Conservation (phyloP, 2,113 vertebrate genomes). For the Uria lomvia region DNA sequence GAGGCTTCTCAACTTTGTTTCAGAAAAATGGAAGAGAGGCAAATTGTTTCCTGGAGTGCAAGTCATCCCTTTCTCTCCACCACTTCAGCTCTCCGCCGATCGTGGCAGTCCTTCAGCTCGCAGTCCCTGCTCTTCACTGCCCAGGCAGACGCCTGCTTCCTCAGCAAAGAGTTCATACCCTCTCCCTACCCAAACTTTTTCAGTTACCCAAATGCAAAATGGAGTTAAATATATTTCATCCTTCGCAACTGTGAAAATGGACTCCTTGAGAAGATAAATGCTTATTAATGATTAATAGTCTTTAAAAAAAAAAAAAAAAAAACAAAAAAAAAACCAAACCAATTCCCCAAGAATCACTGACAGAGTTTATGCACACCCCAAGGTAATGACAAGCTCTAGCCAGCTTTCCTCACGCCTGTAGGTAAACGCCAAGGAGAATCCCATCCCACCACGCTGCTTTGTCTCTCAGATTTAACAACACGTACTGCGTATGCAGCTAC, state of each 20-base stretch:
- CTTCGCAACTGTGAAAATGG: not conserved
- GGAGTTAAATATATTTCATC: not conserved
- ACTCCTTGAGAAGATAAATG: not conserved
- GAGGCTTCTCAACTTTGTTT: not conserved
- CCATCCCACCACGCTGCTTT: not conserved
- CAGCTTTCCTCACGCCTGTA: not conserved
- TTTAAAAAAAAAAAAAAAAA: not conserved
- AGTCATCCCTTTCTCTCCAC: not conserved
- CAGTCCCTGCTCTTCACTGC: not conserved
- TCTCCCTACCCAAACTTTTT: not conserved
- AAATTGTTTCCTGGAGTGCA: not conserved
- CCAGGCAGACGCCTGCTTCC: not conserved
- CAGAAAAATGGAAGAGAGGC: not conserved
- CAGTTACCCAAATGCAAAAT: not conserved
- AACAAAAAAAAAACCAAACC: no score
- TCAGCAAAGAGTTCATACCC: not conserved
- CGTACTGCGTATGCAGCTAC: not conserved
- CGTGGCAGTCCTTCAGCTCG: not conserved
- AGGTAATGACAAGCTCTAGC: not conserved
- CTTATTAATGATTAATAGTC: not conserved
- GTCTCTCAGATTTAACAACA: not conserved
- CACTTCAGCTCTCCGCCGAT: not conserved
- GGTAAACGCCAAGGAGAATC: not conserved
- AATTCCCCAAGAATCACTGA: not conserved
- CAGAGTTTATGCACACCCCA: not conserved